phyloP scores from a whole-genome alignment of 2,888 invertebrate species.

The Paralinhomoeus sp. region DNA sequence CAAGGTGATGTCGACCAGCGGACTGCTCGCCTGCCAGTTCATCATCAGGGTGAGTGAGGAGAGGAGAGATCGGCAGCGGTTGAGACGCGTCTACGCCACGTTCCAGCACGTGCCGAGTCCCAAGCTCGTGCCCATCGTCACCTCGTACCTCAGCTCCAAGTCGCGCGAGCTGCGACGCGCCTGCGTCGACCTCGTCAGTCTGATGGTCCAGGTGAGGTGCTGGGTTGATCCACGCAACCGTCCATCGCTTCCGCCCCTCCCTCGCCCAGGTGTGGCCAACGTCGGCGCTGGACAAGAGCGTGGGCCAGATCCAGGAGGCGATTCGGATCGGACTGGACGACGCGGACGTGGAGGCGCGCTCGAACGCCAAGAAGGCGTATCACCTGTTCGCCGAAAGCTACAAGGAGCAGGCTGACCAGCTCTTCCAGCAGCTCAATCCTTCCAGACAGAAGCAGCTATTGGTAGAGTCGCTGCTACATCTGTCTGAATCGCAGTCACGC shows the following conservation, averaged over 20 bases:
- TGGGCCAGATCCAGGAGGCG: conserved; percentile 51
- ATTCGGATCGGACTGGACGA: conserved; percentile 58
- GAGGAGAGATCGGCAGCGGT: too few species aligned
- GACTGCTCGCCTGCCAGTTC: conserved; percentile 59
- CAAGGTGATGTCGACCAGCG: conserved; percentile 46
- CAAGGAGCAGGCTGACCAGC: too few species aligned
- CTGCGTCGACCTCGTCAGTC: not conserved
- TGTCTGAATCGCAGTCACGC: too few species aligned
- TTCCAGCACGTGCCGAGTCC: conserved; percentile 37
- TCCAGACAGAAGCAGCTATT: not conserved
- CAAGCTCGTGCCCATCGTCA: conserved; percentile 53
- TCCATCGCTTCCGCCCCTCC: too few species aligned
- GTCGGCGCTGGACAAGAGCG: conserved; percentile 54
- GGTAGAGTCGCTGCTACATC: too few species aligned
- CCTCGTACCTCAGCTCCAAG: conserved; percentile 4
- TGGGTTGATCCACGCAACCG: too few species aligned
- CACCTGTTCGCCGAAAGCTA: too few species aligned
- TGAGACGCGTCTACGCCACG: too few species aligned
- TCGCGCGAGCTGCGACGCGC: conserved; percentile 45
- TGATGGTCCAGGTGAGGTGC: not conserved
- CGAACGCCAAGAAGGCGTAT: conserved; percentile 40
- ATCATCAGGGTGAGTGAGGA: conserved; percentile 40
- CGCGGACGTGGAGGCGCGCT: conserved; percentile 71
- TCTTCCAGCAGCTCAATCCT: not conserved
- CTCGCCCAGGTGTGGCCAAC: conserved; percentile 71